These are phyloP conservation scores for Crax fasciolata DNA, from an alignment of 2,797 vertebrate species.

Conservation along the genomic window DNA sequence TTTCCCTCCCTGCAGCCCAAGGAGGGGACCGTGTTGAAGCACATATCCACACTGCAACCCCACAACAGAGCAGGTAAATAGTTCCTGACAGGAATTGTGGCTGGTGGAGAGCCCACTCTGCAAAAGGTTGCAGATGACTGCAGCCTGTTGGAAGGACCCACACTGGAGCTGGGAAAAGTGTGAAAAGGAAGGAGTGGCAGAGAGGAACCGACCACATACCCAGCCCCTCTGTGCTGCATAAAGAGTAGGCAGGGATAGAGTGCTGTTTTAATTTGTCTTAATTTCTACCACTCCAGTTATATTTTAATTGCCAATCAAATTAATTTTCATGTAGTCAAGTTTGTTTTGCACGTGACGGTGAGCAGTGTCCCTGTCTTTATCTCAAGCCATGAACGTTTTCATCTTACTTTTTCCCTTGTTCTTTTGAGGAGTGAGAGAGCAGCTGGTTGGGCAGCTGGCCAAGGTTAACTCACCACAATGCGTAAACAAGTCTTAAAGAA, in stretches of 20 bases:
- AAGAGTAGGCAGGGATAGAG: accelerated
- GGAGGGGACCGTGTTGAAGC: background rate
- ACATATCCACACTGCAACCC: background rate
- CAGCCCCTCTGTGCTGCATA: background rate
- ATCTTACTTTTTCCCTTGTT: background rate
- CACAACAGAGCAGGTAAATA: background rate
- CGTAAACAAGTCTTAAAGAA: background rate
- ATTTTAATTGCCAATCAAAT: background rate
- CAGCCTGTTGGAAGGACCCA: background rate
- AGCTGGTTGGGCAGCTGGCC: background rate
- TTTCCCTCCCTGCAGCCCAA: accelerated
- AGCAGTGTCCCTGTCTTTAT: background rate
- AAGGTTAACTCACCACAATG: background rate
- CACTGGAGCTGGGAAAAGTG: background rate
- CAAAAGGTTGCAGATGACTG: background rate
- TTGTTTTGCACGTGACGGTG: background rate
- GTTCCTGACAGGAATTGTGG: background rate
- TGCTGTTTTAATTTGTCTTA: background rate
- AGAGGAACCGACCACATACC: accelerated
- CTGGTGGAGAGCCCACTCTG: accelerated
- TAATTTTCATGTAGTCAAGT: background rate
- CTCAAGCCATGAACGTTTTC: background rate
- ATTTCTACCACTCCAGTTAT: background rate
- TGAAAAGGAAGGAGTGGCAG: background rate
- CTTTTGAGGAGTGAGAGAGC: background rate